These are phyloP conservation scores for Rotaria sp. DNA, from an alignment of 2,888 invertebrate genomes.

Conservation along the genomic window DNA sequence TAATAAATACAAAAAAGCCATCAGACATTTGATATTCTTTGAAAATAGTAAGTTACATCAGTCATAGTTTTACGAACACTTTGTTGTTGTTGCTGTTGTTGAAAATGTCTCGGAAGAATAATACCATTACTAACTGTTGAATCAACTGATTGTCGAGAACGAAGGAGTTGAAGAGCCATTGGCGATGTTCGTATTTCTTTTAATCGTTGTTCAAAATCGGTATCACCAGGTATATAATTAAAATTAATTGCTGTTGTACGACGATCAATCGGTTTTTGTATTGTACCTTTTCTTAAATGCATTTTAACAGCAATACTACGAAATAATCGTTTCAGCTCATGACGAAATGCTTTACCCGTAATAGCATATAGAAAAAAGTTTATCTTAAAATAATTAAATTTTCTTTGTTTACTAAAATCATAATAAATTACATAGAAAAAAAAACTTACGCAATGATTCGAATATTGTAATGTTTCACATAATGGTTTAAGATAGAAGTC, in stretches of 20 bases:
- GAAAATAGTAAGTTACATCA: background rate
- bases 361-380: slow-evolving; percentile 49
- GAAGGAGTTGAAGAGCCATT: background rate
- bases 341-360: slow-evolving; percentile 46
- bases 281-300: background rate
- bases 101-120: background rate
- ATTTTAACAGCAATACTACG: background rate
- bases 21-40: background rate
- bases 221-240: background rate
- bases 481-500: slow-evolving; percentile 40
- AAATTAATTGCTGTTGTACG: background rate
- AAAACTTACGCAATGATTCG: slow-evolving; percentile 44
- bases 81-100: background rate
- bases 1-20: background rate
- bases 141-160: background rate
- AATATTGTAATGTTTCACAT: slow-evolving; percentile 43
- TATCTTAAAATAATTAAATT: background rate
- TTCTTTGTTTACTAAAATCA: background rate
- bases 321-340: slow-evolving; percentile 43
- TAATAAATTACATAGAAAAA: background rate
- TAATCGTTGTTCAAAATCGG: background rate
- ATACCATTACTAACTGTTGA: background rate
- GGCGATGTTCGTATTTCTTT: background rate
- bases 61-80: background rate
- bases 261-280: background rate